These are phyloP conservation scores for Leucophenga montana DNA, from an alignment of 2,888 invertebrate species.

Conservation along the genomic window DNA sequence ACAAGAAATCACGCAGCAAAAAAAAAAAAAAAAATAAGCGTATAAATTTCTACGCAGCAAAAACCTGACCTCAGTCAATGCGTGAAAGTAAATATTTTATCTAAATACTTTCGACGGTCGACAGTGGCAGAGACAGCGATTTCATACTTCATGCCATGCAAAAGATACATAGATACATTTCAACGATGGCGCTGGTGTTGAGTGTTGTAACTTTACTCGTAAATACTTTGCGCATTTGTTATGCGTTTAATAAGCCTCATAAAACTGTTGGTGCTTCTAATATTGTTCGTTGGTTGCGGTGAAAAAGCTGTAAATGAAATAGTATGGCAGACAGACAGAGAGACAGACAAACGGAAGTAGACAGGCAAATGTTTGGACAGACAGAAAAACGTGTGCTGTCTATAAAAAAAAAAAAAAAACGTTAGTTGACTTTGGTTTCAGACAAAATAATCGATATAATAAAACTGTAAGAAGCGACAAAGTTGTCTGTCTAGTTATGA, in stretches of 20 bases:
- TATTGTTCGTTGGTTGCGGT: too few species aligned
- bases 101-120: constrained; percentile 16
- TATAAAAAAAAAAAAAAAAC: not conserved
- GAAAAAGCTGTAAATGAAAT: constrained; percentile 64
- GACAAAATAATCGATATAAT: constrained; percentile 29
- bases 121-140: too few species aligned
- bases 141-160: too few species aligned
- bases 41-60: constrained; percentile 18
- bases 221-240: constrained; percentile 55
- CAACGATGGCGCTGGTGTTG: not conserved
- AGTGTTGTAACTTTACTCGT: not conserved
- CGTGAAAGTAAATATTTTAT: constrained; percentile 25
- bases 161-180: not conserved
- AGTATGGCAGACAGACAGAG: constrained; percentile 45
- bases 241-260: constrained; percentile 65
- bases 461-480: too few species aligned
- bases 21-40: constrained; percentile 45
- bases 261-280: constrained; percentile 56
- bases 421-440: constrained; percentile 18
- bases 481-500: too few species aligned
- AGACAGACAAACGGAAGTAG: not conserved
- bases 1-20: constrained; percentile 42
- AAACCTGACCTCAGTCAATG: constrained; percentile 46
- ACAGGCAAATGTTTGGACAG: not conserved
- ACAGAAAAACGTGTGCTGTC: not conserved